phyloP scores from a whole-genome alignment of 1,140 invertebrate genomes.

The Rhizoglyphus robini region DNA sequence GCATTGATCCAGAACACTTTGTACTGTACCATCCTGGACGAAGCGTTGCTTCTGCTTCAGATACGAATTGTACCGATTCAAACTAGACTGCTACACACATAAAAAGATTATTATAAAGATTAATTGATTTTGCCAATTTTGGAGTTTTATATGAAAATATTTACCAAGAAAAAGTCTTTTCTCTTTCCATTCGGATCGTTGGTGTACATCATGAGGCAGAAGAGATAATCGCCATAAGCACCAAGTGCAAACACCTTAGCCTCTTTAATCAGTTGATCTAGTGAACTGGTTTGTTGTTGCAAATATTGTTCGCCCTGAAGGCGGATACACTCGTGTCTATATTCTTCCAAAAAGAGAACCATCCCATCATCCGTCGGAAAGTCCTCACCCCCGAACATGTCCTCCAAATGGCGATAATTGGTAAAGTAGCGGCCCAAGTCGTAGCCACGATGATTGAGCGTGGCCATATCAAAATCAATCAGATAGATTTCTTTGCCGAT shows the following conservation, averaged over 20 bases:
- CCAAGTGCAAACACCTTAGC: not conserved
- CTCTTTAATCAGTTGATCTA: not conserved
- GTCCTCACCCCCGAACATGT: not conserved
- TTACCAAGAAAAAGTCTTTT: not conserved
- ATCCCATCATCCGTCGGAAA: slow-evolving; percentile 18
- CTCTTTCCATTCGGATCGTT: not conserved
- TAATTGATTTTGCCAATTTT: not conserved
- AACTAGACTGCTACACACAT: not conserved
- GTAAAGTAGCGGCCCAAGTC: slow-evolving; percentile 15
- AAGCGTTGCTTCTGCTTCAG: not conserved
- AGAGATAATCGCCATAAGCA: not conserved
- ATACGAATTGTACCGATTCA: not conserved
- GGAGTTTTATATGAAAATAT: too few relatives aligned
- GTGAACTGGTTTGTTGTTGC: not conserved
- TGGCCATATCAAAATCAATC: slow-evolving; percentile 16
- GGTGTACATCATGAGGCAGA: slow-evolving; percentile 6
- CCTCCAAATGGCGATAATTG: not conserved
- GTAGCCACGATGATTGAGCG: slow-evolving; percentile 8
- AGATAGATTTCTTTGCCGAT: not conserved
- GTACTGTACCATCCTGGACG: not conserved
- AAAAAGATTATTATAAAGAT: not conserved
- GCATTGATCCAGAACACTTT: not conserved
- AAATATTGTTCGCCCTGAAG: slow-evolving; percentile 2
- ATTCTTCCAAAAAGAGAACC: slow-evolving; percentile 6
- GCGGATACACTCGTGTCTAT: not conserved